Base-by-base conservation (phyloP, 2,797 vertebrate species). In the Mormyrus proboscirostris region DNA sequence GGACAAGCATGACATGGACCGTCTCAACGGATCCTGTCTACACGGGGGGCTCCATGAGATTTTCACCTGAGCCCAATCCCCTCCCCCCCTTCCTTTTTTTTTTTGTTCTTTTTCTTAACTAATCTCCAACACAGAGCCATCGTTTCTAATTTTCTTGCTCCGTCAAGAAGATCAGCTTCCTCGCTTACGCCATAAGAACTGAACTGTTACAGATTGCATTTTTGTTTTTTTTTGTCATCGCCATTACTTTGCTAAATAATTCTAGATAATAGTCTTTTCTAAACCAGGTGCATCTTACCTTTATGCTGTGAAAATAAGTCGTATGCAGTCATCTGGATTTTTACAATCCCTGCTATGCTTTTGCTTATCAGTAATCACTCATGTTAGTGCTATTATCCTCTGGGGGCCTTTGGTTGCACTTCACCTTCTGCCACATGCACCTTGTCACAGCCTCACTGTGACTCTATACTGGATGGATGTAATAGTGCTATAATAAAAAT, bases 1-100 rank as follows among this genome's bases (percentile, higher is more conserved):
- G 97, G 96, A 97, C 47, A 92, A 93, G 47, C 95, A 96, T 89
- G 93, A 62, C 7, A 91, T 65, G 0, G 90, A 90, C 55, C 93
- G 90, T 1, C 38, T 92, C 0, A 90, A 85, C 44, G 93, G 92
- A 3, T 87, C 87, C 19, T 92, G 92, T 59, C 51, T 91, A 50
- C 41, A 90, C 7, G 92, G 79, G 10, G 92, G 91, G 53, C 89
- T 62, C 22, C 69, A 91, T 85, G 92, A 93, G 55, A 91, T 95
- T 69, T 93, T 93, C 89, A 95, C 95, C 87, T 96, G 94, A 94
- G 76, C 29, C 38, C 50, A 5, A 25, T 4, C 1, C 8, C 38
- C 47, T 16, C 55, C 14, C n/a, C 12, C 51, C 53, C 25, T 1
- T 41, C 50, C 33, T 7, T 86, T 22, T 86, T 22, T 38, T 16